These are phyloP conservation scores for Leiothrix lutea DNA, from an alignment of 2,113 vertebrate genomes.

Conservation along the genomic window DNA sequence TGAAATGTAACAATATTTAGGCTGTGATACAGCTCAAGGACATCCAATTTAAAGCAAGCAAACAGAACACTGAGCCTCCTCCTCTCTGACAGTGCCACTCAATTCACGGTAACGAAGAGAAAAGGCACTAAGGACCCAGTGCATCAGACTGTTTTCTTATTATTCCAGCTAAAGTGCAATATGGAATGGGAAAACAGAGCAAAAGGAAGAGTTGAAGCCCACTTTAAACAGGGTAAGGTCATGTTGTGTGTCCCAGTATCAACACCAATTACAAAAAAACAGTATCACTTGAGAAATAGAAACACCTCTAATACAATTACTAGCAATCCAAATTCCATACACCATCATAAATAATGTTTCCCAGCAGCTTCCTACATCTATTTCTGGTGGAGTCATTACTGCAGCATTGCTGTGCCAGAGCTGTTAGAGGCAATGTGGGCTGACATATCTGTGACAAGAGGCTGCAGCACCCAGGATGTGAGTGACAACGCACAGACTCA, in stretches of 20 bases:
- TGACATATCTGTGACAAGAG: neutral
- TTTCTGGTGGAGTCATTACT: neutral
- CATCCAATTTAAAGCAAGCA: neutral
- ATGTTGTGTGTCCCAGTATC: rapidly evolving
- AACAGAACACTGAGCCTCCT: neutral
- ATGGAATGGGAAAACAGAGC: neutral
- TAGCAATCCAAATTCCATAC: neutral
- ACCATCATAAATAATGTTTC: neutral
- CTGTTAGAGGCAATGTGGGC: neutral
- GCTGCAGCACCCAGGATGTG: neutral
- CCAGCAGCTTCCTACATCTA: neutral
- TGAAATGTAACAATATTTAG: neutral
- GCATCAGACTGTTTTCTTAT: neutral
- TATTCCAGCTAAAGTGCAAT: neutral
- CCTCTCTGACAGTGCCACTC: neutral
- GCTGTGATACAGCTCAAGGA: neutral
- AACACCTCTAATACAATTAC: neutral
- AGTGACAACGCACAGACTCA: neutral
- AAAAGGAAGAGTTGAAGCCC: neutral
- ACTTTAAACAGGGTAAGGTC: neutral
- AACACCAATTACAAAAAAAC: neutral
- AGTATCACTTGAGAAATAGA: neutral
- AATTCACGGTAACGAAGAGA: neutral
- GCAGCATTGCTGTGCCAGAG: neutral
- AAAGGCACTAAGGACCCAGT: neutral